These are phyloP conservation scores for Phylloscopus whistleri DNA, from an alignment of 2,113 vertebrate genomes.

Conservation along the genomic window DNA sequence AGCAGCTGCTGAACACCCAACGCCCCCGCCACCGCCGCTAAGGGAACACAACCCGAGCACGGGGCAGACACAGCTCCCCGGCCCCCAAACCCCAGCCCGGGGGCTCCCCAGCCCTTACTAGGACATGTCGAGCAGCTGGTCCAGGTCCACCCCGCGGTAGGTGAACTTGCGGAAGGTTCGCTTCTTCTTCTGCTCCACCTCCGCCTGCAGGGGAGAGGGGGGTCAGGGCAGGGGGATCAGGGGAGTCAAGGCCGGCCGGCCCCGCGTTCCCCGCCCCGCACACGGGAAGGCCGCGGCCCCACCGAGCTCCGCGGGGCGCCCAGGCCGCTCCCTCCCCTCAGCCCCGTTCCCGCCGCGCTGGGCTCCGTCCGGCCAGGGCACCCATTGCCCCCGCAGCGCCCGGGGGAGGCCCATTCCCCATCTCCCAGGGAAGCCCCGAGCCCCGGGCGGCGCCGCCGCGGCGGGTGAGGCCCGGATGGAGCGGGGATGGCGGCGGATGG, in stretches of 20 bases:
- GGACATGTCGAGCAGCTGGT: slow-evolving; percentile 98
- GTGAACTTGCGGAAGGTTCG: slow-evolving; percentile 97
- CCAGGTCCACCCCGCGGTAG: slow-evolving; percentile 94
- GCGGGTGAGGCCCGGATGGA: neutral
- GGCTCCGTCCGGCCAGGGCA: too few relatives aligned
- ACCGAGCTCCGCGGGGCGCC: neutral
- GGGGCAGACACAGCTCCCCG: too few relatives aligned
- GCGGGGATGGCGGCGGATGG: neutral
- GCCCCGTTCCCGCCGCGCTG: neutral
- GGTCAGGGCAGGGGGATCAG: neutral
- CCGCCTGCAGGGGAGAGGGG: slow-evolving; percentile 73
- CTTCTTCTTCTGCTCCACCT: slow-evolving; percentile 97
- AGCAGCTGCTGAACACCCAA: accelerated
- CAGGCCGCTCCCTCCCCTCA: neutral
- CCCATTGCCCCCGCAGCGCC: neutral
- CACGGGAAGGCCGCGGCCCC: neutral
- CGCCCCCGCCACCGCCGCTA: accelerated
- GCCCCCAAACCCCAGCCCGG: neutral
- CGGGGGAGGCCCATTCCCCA: accelerated
- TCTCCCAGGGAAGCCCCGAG: neutral
- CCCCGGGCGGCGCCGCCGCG: neutral
- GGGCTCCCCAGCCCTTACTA: slow-evolving; percentile 78
- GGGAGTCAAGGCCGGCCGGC: neutral
- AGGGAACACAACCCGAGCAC: accelerated
- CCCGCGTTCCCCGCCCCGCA: too few relatives aligned